Base-by-base conservation (phyloP, 2,113 vertebrate species). In the Coryphaenoides rupestris region DNA sequence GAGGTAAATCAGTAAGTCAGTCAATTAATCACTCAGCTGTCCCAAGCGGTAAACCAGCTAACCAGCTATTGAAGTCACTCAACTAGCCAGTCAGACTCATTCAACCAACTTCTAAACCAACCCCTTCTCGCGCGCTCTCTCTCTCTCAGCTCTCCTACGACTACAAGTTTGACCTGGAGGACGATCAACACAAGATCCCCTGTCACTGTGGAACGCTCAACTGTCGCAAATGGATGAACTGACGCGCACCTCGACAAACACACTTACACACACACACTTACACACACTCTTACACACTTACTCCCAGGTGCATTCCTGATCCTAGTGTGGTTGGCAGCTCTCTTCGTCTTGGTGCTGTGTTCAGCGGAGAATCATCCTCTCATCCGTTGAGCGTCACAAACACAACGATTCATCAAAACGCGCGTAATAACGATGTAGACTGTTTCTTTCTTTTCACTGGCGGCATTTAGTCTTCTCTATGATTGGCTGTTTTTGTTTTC, bases 221-320 rank as follows among this genome's bases (percentile, higher is more conserved):
- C 93, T 99, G 97, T 88, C 93, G 95, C 60, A 98, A 98, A 86
- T 98, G 97, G 97, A 99, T 99, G 96, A 99, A 99, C 90, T 98
- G 87, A 93, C 28, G 16, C n/a, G 19, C 19, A 17, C 60, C 17
- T 70, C 55, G 62, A 45, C 62, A 56, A 63, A 69, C 26, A 65
- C 53, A 24, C 60, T 21, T 60, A 56, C 55, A 14, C 59, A 26
- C 72, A 40, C 78, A 61, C 66, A 24, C 63, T 78, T 23, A 14
- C 40, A 66, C 66, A 62, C 17, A 65, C n/a, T n/a, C n/a, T n/a
- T 40, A 40, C 33, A 40, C 33, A 40, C 21, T 47, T 21, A 17
- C 21, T 47, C 19, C 40, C 19, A 26, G 54, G 16, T 53, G 87
- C 92, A 88, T 86, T 89, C 91, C 93, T 89, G 83, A 84, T 79